Evolutionary conservation across 1,140 invertebrate species (phyloP).

Genomic region (Drosophila subpulchrella): DNA sequence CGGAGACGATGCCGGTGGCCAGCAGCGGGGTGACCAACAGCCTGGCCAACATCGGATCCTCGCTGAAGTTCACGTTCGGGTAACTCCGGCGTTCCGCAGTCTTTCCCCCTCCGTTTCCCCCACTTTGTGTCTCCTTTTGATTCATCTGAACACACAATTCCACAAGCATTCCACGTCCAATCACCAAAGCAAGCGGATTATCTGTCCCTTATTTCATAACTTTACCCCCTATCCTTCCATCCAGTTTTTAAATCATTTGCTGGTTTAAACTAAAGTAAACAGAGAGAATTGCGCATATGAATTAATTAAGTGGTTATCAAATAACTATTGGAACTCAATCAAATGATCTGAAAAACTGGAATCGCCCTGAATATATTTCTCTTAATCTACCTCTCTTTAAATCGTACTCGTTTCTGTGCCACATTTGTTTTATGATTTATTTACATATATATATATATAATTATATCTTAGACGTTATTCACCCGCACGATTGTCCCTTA

Average conservation of each 20-base stretch:
- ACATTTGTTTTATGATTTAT: conserved; percentile 54
- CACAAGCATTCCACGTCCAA: conserved; percentile 20
- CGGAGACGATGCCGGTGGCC: conserved; percentile 91
- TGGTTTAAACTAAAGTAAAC: background rate
- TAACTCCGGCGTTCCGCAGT: conserved; percentile 85
- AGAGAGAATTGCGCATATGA: background rate
- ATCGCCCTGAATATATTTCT: background rate
- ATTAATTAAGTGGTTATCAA: background rate
- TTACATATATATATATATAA: conserved; percentile 43
- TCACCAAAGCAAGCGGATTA: conserved; percentile 8
- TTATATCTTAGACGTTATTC: conserved; percentile 90
- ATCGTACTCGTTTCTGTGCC: conserved; percentile 6
- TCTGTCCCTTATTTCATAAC: background rate
- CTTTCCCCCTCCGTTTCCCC: background rate
- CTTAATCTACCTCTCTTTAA: conserved; percentile 11
- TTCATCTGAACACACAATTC: conserved; percentile 21
- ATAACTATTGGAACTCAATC: background rate
- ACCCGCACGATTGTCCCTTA: conserved; percentile 90
- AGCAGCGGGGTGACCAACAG: conserved; percentile 89
- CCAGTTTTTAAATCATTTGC: background rate
- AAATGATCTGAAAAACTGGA: background rate
- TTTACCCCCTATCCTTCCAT: background rate
- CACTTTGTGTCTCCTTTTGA: background rate
- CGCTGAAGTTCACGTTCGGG: conserved; percentile 93
- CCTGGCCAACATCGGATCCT: conserved; percentile 90